These are phyloP conservation scores for Chymomyza amoena DNA, from an alignment of 2,888 invertebrate species.

Conservation along the genomic window DNA sequence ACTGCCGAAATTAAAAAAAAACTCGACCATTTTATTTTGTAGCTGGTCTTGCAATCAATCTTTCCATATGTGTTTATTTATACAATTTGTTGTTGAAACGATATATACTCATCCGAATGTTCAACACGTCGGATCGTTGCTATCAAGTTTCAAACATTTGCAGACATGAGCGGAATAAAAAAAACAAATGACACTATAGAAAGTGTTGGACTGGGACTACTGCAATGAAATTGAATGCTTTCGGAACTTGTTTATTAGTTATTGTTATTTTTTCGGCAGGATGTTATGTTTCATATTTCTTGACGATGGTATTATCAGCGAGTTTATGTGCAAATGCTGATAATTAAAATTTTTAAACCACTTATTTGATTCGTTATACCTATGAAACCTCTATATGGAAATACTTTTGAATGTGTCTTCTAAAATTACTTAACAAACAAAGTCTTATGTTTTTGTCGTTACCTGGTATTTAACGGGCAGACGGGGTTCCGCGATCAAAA, in stretches of 20 bases:
- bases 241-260: not conserved
- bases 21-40: not conserved
- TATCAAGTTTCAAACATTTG: slow-evolving; percentile 52
- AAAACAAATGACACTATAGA: not conserved
- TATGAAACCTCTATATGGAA: no score
- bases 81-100: not conserved
- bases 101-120: slow-evolving; percentile 16
- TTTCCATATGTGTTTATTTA: slow-evolving; percentile 6
- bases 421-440: no score
- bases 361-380: not conserved
- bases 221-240: not conserved
- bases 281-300: not conserved
- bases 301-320: not conserved
- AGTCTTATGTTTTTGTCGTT: not conserved
- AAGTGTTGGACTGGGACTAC: not conserved
- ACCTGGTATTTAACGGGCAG: not conserved
- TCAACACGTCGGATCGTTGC: slow-evolving; percentile 18
- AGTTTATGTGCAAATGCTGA: not conserved
- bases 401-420: no score
- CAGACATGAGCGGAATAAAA: slow-evolving; percentile 29
- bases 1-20: slow-evolving; percentile 29
- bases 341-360: not conserved
- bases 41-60: slow-evolving; percentile 4
- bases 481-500: not conserved
- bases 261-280: not conserved